These are phyloP conservation scores for Sardinella longiceps DNA, from an alignment of 2,797 vertebrate genomes.

Conservation along the genomic window DNA sequence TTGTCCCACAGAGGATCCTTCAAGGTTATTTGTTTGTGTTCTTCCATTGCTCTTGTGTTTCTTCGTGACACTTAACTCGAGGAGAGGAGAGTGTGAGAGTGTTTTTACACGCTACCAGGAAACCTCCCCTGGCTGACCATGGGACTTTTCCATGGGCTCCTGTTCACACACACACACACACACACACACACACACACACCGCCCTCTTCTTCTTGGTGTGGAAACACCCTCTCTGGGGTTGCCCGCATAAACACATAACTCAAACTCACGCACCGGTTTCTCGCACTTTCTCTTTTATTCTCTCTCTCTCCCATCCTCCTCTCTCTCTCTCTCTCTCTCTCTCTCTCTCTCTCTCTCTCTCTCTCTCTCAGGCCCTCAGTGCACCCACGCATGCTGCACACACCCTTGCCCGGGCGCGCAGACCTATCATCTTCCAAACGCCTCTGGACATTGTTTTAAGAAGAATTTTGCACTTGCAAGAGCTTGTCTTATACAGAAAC, in stretches of 20 bases:
- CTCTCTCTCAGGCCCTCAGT: not conserved
- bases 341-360: not conserved
- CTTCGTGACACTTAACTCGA: not conserved
- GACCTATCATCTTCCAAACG: not conserved
- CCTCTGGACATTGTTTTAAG: conserved; percentile 8
- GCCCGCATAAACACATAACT: conserved; percentile 16
- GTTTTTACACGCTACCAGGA: conserved; percentile 6
- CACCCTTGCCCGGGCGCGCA: conserved; percentile 13
- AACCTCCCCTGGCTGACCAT: not conserved
- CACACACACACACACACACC: no score
- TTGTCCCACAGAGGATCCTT: not conserved
- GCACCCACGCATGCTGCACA: conserved; percentile 5
- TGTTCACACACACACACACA: no score
- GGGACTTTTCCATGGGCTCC: conserved; percentile 17
- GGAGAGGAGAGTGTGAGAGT: not conserved
- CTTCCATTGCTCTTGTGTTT: not conserved
- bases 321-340: not conserved
- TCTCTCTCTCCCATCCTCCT: not conserved
- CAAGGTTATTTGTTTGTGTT: conserved; percentile 7
- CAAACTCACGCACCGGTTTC: not conserved
- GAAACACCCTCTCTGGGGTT: not conserved
- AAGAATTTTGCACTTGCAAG: conserved; percentile 18
- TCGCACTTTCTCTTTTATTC: not conserved
- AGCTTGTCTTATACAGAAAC: not conserved
- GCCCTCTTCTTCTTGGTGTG: not conserved